Evolutionary conservation across 2,888 invertebrate species (phyloP), one percentile per base, ranked within the genome.

Genomic region (Apotomis capreana): DNA sequence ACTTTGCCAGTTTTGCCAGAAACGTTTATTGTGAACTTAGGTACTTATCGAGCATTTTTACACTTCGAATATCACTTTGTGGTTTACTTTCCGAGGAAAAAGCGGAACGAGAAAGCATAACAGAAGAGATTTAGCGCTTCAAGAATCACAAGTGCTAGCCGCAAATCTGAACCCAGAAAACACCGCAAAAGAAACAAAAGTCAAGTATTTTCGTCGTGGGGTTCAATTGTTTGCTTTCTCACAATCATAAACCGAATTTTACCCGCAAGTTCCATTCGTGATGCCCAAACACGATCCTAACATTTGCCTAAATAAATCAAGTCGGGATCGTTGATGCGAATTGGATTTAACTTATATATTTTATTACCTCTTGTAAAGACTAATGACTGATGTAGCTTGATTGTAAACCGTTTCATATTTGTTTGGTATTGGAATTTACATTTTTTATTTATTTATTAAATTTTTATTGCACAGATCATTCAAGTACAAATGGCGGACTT

Each of bases 161-260:
- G 64, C 44, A 55, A 69, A 69, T 55, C 36, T 59, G 36, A 62
- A 12, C 36, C 3, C 40, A 54, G 51, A 68, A 54, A 44, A 68
- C 60, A 58, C 51, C 13, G 40, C 63, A 60, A 46, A 54, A 46
- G 54, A 70, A 65, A 70, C 46, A 65, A 65, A 70, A 64, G 63
- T 52, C 76, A 74, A 77, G 78, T 77, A 78, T 78, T 76, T 79
- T 75, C 68, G 70, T 75, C 68, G 70, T 74, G 63, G 76, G 80
- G 78, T 77, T 71, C 75, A 75, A 65, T 77, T 81, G 78, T 78
- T 79, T 77, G 76, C 75, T 71, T 77, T 61, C 77, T 76, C 77
- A 74, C 78, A 76, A 76, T 81, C 80, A 79, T 80, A 78, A 80
- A 80, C 78, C 74, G 75, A 76, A 73, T 78, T 79, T 81, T 77